phyloP scores from a whole-genome alignment of 2,797 vertebrate species.

The Hydrolagus colliei region DNA sequence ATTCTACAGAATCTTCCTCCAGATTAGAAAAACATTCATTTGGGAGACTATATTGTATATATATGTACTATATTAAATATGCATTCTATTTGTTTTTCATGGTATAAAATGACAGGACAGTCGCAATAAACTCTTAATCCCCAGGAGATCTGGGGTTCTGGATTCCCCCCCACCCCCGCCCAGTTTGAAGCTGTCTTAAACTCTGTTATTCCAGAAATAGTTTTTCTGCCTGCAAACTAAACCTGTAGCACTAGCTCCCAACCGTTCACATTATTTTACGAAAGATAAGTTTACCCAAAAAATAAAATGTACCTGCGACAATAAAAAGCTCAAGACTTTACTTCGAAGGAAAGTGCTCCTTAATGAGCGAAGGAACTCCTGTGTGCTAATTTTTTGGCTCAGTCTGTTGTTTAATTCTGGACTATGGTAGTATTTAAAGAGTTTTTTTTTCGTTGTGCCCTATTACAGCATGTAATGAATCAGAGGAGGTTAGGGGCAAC shows the following conservation, averaged over 20 bases:
- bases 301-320: too few relatives aligned
- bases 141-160: background rate
- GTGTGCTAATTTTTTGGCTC: background rate
- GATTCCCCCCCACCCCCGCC: too few relatives aligned
- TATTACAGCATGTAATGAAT: background rate
- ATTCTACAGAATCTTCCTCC: background rate
- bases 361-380: background rate
- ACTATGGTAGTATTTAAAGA: background rate
- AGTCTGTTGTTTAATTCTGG: background rate
- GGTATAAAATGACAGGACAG: background rate
- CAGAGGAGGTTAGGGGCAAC: conserved; percentile 2
- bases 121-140: background rate
- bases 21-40: background rate
- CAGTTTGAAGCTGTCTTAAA: background rate
- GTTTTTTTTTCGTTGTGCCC: background rate
- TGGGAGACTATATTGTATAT: background rate
- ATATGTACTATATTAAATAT: background rate
- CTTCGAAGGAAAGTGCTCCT: background rate
- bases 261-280: background rate
- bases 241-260: background rate
- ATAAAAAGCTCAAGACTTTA: background rate
- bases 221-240: background rate
- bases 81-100: background rate
- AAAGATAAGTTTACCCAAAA: background rate
- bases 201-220: background rate